Conservation (phyloP, 2,888 invertebrate genomes). For the Callyntrura guangdongensis region DNA sequence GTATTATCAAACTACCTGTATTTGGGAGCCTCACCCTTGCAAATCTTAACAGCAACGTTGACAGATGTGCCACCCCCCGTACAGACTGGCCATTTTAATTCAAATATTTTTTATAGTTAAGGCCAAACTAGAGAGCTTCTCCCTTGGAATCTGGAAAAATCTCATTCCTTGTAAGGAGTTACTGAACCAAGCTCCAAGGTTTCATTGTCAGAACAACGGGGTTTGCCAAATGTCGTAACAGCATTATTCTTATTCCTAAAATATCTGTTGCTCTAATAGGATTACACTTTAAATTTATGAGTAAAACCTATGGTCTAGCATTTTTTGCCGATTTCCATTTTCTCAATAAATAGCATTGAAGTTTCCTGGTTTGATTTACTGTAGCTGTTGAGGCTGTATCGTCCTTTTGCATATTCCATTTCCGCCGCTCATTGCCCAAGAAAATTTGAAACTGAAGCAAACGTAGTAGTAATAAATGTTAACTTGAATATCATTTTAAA, state of each 20-base stretch:
- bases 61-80: conserved; percentile 77
- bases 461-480: no score
- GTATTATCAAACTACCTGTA: neutral
- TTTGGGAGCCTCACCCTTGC: conserved; percentile 72
- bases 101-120: conserved; percentile 62
- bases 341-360: no score
- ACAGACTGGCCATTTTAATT: conserved; percentile 66
- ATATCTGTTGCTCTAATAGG: no score
- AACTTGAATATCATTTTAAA: no score
- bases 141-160: conserved; percentile 62
- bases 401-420: no score
- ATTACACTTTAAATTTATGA: no score
- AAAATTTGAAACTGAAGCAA: no score
- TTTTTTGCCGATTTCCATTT: no score
- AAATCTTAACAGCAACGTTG: conserved; percentile 72
- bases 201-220: neutral
- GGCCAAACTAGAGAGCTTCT: conserved; percentile 43
- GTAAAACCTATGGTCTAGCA: no score
- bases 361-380: no score
- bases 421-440: no score
- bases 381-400: no score
- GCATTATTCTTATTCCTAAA: neutral
- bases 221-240: neutral
- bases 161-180: conserved; percentile 21
- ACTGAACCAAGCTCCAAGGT: conserved; percentile 6